Conservation (phyloP, 2,113 vertebrate genomes). For the Trachemys scripta region DNA sequence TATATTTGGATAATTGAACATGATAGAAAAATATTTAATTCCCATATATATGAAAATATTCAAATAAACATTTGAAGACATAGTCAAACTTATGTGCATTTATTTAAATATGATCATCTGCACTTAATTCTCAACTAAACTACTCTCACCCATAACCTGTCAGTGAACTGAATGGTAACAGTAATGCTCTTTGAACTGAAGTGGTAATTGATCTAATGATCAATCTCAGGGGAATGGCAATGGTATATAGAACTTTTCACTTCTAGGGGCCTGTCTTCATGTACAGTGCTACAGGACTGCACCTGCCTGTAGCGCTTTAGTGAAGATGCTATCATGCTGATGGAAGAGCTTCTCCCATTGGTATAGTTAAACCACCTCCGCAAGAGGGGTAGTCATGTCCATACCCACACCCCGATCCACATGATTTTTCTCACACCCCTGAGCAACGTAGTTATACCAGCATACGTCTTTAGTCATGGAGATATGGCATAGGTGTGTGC, state of each 20-base stretch:
- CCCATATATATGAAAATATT: background rate
- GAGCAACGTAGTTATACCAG: background rate
- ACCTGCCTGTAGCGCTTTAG: no score
- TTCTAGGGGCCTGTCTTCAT: background rate
- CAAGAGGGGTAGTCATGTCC: no score
- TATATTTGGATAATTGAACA: background rate
- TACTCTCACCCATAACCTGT: accelerated
- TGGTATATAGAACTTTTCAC: background rate
- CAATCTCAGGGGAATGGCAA: background rate
- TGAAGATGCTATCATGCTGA: no score
- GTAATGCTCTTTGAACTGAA: background rate
- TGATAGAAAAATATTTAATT: background rate
- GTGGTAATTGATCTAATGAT: background rate
- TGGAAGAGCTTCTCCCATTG: no score
- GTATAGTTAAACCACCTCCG: no score
- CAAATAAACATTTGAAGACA: background rate
- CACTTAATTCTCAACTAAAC: background rate
- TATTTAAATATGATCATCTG: background rate
- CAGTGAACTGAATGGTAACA: background rate
- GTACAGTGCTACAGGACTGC: background rate
- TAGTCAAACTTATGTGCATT: background rate
- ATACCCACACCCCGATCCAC: no score
- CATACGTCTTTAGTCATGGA: background rate
- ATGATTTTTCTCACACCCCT: background rate
- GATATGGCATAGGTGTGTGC: background rate